Evolutionary conservation across 2,797 vertebrate species (phyloP).

Genomic region (Tokudaia muenninki): DNA sequence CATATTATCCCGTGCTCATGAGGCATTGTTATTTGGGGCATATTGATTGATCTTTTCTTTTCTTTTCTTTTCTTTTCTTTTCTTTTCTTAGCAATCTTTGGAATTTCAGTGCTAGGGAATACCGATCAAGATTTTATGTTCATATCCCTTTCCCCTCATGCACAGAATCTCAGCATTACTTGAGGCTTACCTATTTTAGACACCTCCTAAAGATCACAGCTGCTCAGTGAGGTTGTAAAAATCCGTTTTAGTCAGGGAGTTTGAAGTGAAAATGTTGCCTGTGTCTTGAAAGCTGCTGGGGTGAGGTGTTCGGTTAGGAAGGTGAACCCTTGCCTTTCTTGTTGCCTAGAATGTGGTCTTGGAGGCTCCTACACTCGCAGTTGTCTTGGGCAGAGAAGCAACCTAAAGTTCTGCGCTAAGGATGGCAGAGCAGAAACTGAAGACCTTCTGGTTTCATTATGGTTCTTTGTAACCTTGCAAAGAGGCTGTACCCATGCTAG

Average conservation of each 20-base stretch:
- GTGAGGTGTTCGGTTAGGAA: background rate
- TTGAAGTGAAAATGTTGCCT: background rate
- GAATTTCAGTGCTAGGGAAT: background rate
- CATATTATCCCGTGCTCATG: background rate
- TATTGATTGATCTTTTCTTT: background rate
- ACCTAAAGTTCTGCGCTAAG: background rate
- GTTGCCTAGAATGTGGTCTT: background rate
- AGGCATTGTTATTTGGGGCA: background rate
- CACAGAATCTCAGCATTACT: background rate
- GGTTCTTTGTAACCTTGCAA: background rate
- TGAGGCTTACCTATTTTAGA: background rate
- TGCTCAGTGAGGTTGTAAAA: background rate
- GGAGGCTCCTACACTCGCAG: background rate
- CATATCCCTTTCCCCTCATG: background rate
- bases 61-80: background rate
- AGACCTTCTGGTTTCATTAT: background rate
- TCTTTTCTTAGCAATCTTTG: background rate
- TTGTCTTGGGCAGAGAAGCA: background rate
- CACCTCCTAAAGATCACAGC: background rate
- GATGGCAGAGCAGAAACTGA: background rate
- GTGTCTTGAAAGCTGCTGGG: background rate
- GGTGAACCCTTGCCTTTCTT: slow-evolving; percentile 1
- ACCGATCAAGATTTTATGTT: background rate
- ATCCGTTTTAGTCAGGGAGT: background rate
- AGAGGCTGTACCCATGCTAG: background rate